Percentiles rank a stretch among this genome's conserved stretches.
phyloP scores from a whole-genome alignment of 2,113 vertebrate species.

The Pomatostomus ruficeps region DNA sequence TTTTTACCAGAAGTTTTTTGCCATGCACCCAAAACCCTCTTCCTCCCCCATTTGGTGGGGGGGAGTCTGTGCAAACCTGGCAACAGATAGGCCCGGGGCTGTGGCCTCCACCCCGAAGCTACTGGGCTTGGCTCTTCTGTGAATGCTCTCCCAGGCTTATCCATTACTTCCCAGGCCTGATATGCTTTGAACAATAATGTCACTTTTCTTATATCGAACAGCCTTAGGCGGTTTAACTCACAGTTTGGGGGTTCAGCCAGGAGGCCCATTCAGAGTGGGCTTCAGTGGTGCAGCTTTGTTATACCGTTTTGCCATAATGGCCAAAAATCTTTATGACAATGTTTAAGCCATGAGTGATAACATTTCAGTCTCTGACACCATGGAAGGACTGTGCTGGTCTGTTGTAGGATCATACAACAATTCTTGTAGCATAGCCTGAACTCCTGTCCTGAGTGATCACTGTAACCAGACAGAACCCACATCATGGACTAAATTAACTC shows the following conservation, averaged over 20 bases:
- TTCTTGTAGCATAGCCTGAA: background rate
- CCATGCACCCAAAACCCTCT: background rate
- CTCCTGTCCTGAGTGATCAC: background rate
- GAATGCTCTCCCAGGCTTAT: background rate
- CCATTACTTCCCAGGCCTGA: background rate
- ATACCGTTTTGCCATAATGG: background rate
- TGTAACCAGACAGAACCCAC: background rate
- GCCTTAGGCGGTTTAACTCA: background rate
- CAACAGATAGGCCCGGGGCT: background rate
- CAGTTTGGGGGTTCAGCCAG: background rate
- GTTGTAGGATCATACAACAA: background rate
- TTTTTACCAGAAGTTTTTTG: background rate
- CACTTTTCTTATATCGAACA: background rate
- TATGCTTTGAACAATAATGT: background rate
- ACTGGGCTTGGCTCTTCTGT: background rate
- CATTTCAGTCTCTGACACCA: background rate
- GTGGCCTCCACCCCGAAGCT: background rate
- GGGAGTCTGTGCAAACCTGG: background rate
- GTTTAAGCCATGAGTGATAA: background rate
- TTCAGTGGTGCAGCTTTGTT: background rate
- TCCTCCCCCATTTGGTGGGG: background rate
- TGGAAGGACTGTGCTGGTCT: background rate
- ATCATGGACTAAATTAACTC: background rate
- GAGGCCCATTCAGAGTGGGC: background rate
- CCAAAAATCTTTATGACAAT: background rate